These are phyloP conservation scores for Baryphthengus martii DNA, from an alignment of 2,113 vertebrate species.

Conservation along the genomic window DNA sequence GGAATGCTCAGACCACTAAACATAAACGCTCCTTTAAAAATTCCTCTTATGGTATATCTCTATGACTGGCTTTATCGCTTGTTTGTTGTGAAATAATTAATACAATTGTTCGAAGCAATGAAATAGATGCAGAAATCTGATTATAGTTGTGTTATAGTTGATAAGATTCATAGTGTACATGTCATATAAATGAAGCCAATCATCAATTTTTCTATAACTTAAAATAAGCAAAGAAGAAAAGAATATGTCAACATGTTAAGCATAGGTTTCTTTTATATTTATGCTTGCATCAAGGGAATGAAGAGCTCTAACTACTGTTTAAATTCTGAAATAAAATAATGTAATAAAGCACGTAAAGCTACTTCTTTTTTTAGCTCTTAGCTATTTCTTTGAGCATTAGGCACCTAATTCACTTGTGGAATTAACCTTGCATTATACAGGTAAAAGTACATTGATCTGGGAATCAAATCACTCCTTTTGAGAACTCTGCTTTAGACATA, in stretches of 20 bases:
- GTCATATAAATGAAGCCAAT: neutral
- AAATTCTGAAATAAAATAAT: neutral
- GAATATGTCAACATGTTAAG: neutral
- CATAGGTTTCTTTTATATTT: neutral
- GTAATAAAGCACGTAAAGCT: neutral
- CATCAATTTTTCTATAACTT: neutral
- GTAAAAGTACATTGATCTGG: neutral
- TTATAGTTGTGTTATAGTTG: neutral
- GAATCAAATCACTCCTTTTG: neutral
- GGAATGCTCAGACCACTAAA: neutral
- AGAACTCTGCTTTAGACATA: neutral
- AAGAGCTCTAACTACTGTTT: neutral
- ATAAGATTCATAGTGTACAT: neutral
- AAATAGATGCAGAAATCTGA: neutral
- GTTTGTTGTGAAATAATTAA: neutral
- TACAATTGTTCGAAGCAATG: neutral
- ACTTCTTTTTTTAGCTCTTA: too few species aligned
- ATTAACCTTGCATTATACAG: neutral
- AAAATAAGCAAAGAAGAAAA: neutral
- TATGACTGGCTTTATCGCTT: neutral
- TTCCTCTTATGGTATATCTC: neutral
- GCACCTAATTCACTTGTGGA: neutral
- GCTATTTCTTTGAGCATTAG: too few species aligned
- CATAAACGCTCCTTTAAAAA: neutral
- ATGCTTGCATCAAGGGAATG: neutral